Percentiles rank a stretch among this genome's conserved stretches.
Evolutionary conservation across 1,140 invertebrate species (phyloP).

Genomic region (Lasioglossum albipes): DNA sequence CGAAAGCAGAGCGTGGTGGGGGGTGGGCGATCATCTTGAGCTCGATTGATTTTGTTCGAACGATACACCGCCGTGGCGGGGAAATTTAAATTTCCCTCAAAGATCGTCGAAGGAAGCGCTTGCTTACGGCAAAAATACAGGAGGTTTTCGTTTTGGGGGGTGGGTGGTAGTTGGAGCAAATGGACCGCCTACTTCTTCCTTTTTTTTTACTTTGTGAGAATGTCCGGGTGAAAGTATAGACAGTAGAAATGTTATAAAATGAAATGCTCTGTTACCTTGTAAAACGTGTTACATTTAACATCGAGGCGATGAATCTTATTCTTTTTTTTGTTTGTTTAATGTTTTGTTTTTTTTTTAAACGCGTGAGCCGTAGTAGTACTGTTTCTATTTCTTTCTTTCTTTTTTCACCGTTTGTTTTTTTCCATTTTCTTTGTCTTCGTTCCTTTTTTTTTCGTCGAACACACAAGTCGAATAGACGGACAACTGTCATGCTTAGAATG

Average conservation of each 20-base stretch:
- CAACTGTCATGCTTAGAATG: conserved; percentile 49
- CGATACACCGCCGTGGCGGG: background rate
- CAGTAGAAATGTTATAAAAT: conserved; percentile 68
- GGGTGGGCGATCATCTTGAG: background rate
- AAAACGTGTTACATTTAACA: conserved; percentile 71
- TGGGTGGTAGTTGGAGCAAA: conserved; percentile 23
- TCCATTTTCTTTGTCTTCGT: conserved; percentile 16
- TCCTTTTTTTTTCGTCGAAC: conserved; percentile 31
- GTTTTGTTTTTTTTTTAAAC: conserved; percentile 43
- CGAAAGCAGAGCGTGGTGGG: background rate
- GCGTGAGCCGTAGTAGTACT: conserved; percentile 56
- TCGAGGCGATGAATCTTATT: conserved; percentile 63
- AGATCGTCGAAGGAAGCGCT: background rate
- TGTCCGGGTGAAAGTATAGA: conserved; percentile 62
- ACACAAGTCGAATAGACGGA: conserved; percentile 51
- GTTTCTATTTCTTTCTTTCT: conserved; percentile 40
- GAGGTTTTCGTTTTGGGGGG: background rate
- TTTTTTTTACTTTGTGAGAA: conserved; percentile 35
- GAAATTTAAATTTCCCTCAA: background rate
- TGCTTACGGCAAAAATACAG: conserved; percentile 12
- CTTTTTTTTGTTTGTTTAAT: conserved; percentile 45
- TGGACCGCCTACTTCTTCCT: conserved; percentile 25
- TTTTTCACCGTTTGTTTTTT: conserved; percentile 13
- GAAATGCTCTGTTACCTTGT: conserved; percentile 69
- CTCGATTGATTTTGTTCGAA: background rate